Base-by-base conservation (phyloP, 2,797 vertebrate genomes). In the Pelodytes ibericus region DNA sequence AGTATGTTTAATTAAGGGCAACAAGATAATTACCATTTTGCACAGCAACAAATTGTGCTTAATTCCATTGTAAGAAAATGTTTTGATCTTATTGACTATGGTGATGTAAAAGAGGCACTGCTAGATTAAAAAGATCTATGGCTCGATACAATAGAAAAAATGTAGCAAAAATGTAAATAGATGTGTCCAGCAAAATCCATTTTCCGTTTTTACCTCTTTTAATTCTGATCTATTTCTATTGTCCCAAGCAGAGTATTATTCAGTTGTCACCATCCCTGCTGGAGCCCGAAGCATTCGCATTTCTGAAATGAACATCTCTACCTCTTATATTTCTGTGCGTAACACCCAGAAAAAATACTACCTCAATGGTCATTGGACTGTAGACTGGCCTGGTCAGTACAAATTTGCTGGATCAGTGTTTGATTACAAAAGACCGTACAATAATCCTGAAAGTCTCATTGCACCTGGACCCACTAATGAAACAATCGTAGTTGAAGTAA, bases 371-470 rank as follows among this genome's bases (percentile, higher is more conserved):
- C 89, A 88, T 72, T 96, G 95, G 95, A 94, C 90, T 0, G 91
- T 95, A 65, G 94, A 95, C 86, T 94, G 94, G 94, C 95, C 95
- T 0, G 95, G 95, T 7, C 86, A 86, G 79, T 93, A 95, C 81
- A 81, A 79, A 18, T 94, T 96, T 13, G 90, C 94, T 2, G 95
- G 95, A 39, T 81, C 94, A 15, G 75, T 90, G 30, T 96, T 97
- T 71, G 84, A 94, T 60, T 96, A 97, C 82, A 93, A 89, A 84
- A 92, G 94, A 71, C 90, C 94, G 1, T 92, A 91, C 81, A 93
- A 92, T 80, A 88, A 90, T 75, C 94, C 94, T 0, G 95, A 97
- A 86, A 94, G 86, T 81, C 86, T 97, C 70, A 83, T 85, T 27
- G 89, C 94, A 26, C 51, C 84, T 1, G 95, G 95, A 4, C 94